Evolutionary conservation across 2,888 invertebrate species (phyloP).

Genomic region (Drosophila maculinotata): DNA sequence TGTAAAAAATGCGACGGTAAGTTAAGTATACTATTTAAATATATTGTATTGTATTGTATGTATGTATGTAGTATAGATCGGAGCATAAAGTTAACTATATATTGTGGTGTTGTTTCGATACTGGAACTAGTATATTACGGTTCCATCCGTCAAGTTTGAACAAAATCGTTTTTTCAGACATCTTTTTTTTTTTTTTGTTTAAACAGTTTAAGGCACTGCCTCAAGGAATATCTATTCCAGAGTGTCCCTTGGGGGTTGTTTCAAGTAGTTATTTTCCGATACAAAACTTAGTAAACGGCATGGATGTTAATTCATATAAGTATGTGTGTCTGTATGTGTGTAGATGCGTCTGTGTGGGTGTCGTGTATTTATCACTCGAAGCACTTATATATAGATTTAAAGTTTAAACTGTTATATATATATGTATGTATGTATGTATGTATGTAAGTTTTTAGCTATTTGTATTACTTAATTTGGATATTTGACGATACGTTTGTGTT

Average conservation of each 20-base stretch:
- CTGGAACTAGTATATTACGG: conserved; percentile 52
- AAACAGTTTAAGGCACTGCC: conserved; percentile 73
- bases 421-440: conserved; percentile 17
- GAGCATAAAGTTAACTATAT: conserved; percentile 71
- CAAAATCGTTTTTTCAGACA: conserved; percentile 30
- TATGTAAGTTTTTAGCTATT: conserved; percentile 22
- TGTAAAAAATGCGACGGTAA: conserved; percentile 54
- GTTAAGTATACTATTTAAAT: conserved; percentile 32
- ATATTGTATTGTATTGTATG: conserved; percentile 21
- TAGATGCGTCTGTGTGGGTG: conserved; percentile 20
- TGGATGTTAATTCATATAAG: conserved; percentile 17
- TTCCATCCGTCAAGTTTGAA: conserved; percentile 33
- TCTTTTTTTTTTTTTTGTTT: conserved; percentile 14
- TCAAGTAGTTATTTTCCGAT: conserved; percentile 36
- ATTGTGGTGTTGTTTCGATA: conserved; percentile 9
- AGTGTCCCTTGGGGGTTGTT: conserved; percentile 61
- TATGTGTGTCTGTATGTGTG: conserved; percentile 10
- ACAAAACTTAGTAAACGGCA: conserved; percentile 21
- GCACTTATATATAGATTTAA: conserved; percentile 47
- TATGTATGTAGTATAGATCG: conserved; percentile 56
- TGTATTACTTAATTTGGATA: conserved; percentile 34
- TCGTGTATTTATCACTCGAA: conserved; percentile 61
- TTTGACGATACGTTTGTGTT: conserved; percentile 57
- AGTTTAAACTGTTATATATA: conserved; percentile 25
- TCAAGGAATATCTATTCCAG: conserved; percentile 68